These are phyloP conservation scores for Lepidothrix coronata DNA, from an alignment of 2,113 vertebrate species.

Conservation along the genomic window DNA sequence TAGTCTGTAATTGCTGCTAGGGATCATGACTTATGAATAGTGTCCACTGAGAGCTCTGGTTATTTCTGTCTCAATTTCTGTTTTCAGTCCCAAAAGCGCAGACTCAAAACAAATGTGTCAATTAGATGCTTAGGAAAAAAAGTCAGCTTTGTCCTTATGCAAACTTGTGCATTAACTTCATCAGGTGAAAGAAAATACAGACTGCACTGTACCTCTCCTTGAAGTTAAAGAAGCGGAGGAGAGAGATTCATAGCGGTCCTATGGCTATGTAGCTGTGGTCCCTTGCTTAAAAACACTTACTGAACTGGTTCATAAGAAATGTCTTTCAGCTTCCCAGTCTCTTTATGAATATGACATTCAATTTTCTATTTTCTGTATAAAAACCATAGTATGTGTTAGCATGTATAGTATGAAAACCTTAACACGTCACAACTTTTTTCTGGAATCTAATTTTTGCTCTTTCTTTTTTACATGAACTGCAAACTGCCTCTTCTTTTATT, in stretches of 20 bases:
- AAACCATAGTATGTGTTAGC: neutral
- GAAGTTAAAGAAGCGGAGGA: neutral
- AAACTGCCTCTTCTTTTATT: neutral
- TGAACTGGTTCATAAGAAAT: neutral
- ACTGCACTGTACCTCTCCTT: neutral
- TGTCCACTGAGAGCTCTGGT: neutral
- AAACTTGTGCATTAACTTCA: neutral
- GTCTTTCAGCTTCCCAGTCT: neutral
- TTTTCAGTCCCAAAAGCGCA: neutral
- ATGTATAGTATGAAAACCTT: neutral
- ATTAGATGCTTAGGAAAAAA: neutral
- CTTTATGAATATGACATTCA: neutral
- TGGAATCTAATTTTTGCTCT: neutral
- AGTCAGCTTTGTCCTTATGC: neutral
- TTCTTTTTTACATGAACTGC: neutral
- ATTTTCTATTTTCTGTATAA: neutral
- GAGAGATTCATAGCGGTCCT: neutral
- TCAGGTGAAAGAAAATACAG: neutral
- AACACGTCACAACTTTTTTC: neutral
- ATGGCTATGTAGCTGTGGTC: neutral
- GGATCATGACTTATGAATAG: neutral
- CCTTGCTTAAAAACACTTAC: neutral
- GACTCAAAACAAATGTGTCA: neutral
- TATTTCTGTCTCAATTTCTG: neutral
- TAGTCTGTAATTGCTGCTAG: neutral